These are phyloP conservation scores for Umimayanthus chanpuru DNA, from an alignment of 92 coral and sea anemone species.

Conservation along the genomic window DNA sequence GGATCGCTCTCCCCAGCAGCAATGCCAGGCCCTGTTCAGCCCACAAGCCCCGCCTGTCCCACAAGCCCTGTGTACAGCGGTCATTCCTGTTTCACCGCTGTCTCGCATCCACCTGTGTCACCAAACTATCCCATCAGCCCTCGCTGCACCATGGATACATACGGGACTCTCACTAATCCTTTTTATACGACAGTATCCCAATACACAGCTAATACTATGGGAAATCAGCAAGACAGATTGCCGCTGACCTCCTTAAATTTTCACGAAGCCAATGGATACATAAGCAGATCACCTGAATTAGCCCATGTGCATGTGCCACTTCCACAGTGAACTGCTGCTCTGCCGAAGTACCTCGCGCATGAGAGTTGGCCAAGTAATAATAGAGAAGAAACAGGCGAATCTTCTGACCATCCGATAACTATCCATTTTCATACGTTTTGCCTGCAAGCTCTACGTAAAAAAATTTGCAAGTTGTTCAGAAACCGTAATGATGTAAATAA, in stretches of 20 bases:
- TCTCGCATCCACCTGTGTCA: conserved; percentile 70
- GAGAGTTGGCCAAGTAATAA: too few relatives aligned
- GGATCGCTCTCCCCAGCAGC: conserved; percentile 21
- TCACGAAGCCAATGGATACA: conserved; percentile 58
- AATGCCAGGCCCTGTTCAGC: conserved; percentile 45
- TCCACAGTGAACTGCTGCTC: conserved; percentile 37
- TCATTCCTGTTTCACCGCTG: conserved; percentile 66
- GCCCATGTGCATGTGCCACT: conserved; percentile 71
- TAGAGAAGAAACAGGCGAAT: too few relatives aligned
- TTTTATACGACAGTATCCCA: conserved; percentile 68
- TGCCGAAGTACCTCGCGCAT: not conserved
- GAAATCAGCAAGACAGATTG: conserved; percentile 57
- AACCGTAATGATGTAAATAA: not conserved
- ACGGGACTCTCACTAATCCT: conserved; percentile 68
- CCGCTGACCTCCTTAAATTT: conserved; percentile 54
- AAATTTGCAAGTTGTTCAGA: not conserved
- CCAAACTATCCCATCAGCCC: conserved; percentile 81
- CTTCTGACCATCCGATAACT: not conserved
- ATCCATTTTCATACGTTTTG: not conserved
- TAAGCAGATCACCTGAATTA: conserved; percentile 26
- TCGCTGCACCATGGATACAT: conserved; percentile 75
- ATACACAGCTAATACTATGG: conserved; percentile 56
- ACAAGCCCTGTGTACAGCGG: conserved; percentile 61
- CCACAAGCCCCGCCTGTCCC: conserved; percentile 53
- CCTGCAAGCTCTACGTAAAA: not conserved